A percentile compares a stretch with the other conserved stretches of the same genome.
Evolutionary conservation across 2,888 invertebrate genomes (phyloP).

Genomic region (Pantelozetes paolii): DNA sequence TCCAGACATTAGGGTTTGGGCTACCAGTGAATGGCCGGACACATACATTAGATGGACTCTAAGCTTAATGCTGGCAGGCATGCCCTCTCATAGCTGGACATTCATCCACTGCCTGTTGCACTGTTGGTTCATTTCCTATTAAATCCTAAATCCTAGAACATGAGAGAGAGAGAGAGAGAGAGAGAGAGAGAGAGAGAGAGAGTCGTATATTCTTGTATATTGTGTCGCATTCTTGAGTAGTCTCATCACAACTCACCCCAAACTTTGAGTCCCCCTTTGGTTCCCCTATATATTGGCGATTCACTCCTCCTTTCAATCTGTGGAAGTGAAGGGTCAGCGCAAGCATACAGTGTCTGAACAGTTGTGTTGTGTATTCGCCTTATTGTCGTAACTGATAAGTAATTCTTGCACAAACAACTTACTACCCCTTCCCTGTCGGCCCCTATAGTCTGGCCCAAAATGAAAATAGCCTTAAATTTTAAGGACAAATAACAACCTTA

Average conservation of each 20-base stretch:
- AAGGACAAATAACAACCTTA: conserved; percentile 15
- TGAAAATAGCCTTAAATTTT: conserved; percentile 12
- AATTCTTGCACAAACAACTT: conserved; percentile 22
- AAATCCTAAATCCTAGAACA: background rate
- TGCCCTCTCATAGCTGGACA: background rate
- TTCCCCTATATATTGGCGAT: background rate
- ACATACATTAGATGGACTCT: background rate
- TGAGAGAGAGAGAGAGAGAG: background rate
- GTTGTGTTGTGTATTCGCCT: background rate
- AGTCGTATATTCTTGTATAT: background rate
- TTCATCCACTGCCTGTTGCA: conserved; percentile 11
- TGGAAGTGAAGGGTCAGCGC: conserved; percentile 14
- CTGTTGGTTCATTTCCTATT: conserved; percentile 8
- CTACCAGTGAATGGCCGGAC: background rate
- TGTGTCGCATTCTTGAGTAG: conserved; percentile 20
- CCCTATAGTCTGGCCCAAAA: background rate
- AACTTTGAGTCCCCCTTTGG: background rate
- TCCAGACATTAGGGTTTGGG: background rate
- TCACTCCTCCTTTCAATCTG: background rate
- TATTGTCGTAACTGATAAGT: conserved; percentile 22
- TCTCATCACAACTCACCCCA: conserved; percentile 8
- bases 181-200: background rate
- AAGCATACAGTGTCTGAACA: background rate
- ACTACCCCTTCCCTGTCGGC: background rate
- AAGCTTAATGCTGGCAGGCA: background rate